Evolutionary conservation across 1,140 invertebrate genomes (phyloP).

Genomic region (Tribolium madens): DNA sequence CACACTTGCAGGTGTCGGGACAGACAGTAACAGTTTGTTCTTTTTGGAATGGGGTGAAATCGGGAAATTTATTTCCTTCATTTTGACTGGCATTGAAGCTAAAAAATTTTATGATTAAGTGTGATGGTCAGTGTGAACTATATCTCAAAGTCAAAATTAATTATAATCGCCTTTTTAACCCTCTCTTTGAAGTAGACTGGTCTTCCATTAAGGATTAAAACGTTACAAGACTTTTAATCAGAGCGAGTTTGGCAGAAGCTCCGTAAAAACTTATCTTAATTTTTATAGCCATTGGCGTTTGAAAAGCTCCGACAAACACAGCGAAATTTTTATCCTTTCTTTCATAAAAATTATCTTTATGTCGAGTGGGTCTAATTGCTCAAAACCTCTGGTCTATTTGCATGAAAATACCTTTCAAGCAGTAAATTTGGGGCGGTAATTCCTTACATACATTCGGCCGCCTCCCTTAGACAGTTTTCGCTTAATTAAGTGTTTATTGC

Average conservation of each 20-base stretch:
- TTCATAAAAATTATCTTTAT: slow-evolving; percentile 25
- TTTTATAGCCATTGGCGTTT: slow-evolving; percentile 26
- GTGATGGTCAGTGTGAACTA: not conserved
- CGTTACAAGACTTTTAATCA: slow-evolving; percentile 15
- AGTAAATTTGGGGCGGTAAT: slow-evolving; percentile 15
- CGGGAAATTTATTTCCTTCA: slow-evolving; percentile 9
- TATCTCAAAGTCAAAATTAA: not conserved
- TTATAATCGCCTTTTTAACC: not conserved
- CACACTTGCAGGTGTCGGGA: slow-evolving; percentile 15
- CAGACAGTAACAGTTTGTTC: slow-evolving; percentile 17
- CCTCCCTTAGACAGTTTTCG: not conserved
- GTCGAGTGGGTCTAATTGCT: not conserved
- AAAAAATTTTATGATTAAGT: not conserved
- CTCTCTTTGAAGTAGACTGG: not conserved
- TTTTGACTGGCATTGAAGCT: not conserved
- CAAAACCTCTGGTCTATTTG: not conserved
- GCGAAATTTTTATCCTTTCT: not conserved
- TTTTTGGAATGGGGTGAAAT: slow-evolving; percentile 10
- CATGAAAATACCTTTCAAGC: slow-evolving; percentile 6
- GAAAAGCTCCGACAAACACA: slow-evolving; percentile 12
- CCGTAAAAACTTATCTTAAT: slow-evolving; percentile 32
- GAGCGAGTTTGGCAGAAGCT: slow-evolving; percentile 15
- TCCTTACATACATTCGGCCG: slow-evolving; percentile 19
- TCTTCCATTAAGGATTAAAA: not conserved
- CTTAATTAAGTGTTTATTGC: slow-evolving; percentile 36